A percentile compares a stretch with the other conserved stretches of the same genome.
Evolutionary conservation across 2,888 invertebrate species (phyloP).

Genomic region (Therioaphis trifolii): DNA sequence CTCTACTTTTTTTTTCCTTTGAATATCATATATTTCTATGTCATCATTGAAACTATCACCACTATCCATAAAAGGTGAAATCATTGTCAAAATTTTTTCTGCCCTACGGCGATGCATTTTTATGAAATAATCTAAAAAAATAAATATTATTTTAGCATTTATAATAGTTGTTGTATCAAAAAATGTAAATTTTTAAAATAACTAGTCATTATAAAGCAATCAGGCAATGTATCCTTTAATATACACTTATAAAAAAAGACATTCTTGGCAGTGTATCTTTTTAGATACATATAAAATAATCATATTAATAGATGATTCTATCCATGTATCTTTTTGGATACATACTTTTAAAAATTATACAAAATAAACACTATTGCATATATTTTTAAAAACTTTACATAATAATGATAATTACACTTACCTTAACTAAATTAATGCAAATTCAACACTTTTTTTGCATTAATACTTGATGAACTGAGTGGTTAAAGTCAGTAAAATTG

Average conservation of each 20-base stretch:
- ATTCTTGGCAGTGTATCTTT: not conserved
- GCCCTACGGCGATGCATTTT: not conserved
- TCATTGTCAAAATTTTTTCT: not conserved
- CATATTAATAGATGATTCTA: not conserved
- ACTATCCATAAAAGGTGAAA: not conserved
- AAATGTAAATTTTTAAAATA: too few species aligned
- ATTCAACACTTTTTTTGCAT: not conserved
- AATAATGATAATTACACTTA: not conserved
- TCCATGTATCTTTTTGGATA: slow-evolving; percentile 20
- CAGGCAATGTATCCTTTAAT: too few species aligned
- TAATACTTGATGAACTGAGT: not conserved
- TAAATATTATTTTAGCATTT: too few species aligned
- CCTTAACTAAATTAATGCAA: slow-evolving; percentile 9
- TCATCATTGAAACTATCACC: not conserved
- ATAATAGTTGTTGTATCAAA: too few species aligned
- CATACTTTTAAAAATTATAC: not conserved
- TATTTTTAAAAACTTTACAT: not conserved
- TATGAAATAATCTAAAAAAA: not conserved
- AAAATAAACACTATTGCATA: not conserved
- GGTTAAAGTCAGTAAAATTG: not conserved
- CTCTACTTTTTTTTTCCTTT: slow-evolving; percentile 17
- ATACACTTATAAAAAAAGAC: not conserved
- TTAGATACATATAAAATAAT: not conserved
- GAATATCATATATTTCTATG: too few species aligned
- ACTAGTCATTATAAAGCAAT: too few species aligned